Evolutionary conservation across 2,888 invertebrate species (phyloP), one percentile per base, ranked within the genome.

Genomic region (Tenthredo scrophulariae): DNA sequence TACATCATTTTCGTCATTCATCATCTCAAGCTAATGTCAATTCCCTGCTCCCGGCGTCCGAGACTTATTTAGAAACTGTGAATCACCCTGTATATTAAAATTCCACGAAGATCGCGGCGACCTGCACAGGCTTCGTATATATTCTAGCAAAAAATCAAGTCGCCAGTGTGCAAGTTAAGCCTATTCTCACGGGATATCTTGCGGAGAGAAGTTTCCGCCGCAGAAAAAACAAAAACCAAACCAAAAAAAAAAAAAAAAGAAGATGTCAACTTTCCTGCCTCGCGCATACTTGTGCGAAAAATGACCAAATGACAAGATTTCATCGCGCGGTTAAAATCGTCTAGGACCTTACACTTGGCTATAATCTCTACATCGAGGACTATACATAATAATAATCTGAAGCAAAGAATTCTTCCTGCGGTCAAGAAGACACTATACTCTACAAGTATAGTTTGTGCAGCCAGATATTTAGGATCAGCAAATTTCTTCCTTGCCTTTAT

Each of bases 61-160:
- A 7, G 15, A 22, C 9, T 29, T 79, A 18, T 29, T 18, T 43
- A n/a, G 37, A 58, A 54, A 79, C 29, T 33, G 18, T 15, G 37
- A 58, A 54, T n/a, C 79, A 79, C 79, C 79, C 79, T 29, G 54
- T 79, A 79, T 79, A 79, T 54, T 37, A 18, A 33, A 79, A 79
- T 79, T 79, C 79, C 29, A 18, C 29, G 79, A 79, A 79, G 15
- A 54, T 46, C 33, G n/a, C 22, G 54, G 18, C 33, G n/a, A 37
- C 58, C 18, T 58, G 79, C 33, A 22, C 58, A 29, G 58, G 79
- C 33, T n/a, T 79, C 29, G 33, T 40, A 22, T 26, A 79, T 75
- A 26, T 75, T 75, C 75, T 75, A 26, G 46, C 46, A 79, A 79
- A 79, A 79, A 79, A 79, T 79, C 7, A 33, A 54, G 33, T 79